These are phyloP conservation scores for Lasaia peninsularis DNA, from an alignment of 1,140 invertebrate genomes.

Conservation along the genomic window DNA sequence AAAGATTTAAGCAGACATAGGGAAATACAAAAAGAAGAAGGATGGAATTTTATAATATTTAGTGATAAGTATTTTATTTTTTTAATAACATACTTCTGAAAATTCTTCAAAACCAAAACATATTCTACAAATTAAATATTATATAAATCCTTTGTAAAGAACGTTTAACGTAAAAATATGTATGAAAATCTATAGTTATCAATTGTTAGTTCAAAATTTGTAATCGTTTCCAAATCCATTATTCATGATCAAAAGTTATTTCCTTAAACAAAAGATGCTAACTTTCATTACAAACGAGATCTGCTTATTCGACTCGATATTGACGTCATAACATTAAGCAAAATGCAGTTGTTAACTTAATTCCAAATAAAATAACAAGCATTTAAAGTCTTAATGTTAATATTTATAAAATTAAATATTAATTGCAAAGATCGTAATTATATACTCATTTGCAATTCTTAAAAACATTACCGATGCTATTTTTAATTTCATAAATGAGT, in stretches of 20 bases:
- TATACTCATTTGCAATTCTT: background rate
- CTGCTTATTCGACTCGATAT: background rate
- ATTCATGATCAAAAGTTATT: background rate
- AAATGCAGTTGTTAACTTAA: background rate
- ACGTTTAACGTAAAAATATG: too few species aligned
- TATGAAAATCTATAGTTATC: too few species aligned
- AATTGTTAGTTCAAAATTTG: background rate
- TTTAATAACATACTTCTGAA: too few species aligned
- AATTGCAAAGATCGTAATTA: background rate
- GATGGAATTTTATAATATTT: too few species aligned
- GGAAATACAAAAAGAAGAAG: too few species aligned
- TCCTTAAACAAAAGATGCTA: conserved; percentile 2
- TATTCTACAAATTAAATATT: too few species aligned
- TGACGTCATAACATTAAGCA: background rate
- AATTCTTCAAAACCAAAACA: too few species aligned
- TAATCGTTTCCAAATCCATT: background rate
- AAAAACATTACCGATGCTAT: background rate
- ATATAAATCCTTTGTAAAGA: too few species aligned
- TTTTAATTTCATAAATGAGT: background rate
- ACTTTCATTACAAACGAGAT: background rate
- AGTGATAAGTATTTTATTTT: too few species aligned
- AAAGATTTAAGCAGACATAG: too few species aligned
- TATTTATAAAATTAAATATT: background rate
- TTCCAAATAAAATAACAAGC: background rate
- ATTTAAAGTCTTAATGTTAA: background rate